These are phyloP conservation scores for Lytechinus pictus DNA, from an alignment of 35 echinoderm and acorn worm genomes.

Conservation along the genomic window DNA sequence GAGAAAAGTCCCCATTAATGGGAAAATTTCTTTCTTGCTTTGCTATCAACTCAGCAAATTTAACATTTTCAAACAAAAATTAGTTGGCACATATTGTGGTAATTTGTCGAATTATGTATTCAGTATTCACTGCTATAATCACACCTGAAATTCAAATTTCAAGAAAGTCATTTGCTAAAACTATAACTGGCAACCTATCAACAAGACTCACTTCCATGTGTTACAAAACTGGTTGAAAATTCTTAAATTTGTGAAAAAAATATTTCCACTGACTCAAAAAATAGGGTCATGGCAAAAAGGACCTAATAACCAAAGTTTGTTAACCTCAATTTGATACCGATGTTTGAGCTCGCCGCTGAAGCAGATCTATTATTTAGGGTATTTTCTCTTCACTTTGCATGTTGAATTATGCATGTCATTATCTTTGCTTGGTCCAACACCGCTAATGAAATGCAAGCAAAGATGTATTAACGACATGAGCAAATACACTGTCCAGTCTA, in stretches of 20 bases:
- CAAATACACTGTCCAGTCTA: neutral
- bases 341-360: neutral
- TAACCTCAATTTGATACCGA: neutral
- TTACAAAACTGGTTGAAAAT: neutral
- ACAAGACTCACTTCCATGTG: too few species aligned
- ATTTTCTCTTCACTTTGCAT: neutral
- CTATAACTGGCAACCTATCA: too few species aligned
- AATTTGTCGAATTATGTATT: too few species aligned
- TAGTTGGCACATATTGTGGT: too few species aligned
- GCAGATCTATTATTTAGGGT: neutral
- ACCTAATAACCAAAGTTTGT: neutral
- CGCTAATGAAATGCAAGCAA: neutral
- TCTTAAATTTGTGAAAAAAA: neutral
- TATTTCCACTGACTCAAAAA: neutral
- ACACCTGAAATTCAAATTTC: too few species aligned
- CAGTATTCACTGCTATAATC: too few species aligned
- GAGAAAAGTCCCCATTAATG: too few species aligned
- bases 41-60: too few species aligned
- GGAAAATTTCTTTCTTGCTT: too few species aligned
- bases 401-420: neutral
- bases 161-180: too few species aligned
- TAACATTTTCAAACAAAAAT: too few species aligned
- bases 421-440: neutral
- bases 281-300: too few species aligned
- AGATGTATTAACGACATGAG: neutral